phyloP scores from a whole-genome alignment of 2,113 vertebrate genomes.

The Psilopogon haemacephalus region DNA sequence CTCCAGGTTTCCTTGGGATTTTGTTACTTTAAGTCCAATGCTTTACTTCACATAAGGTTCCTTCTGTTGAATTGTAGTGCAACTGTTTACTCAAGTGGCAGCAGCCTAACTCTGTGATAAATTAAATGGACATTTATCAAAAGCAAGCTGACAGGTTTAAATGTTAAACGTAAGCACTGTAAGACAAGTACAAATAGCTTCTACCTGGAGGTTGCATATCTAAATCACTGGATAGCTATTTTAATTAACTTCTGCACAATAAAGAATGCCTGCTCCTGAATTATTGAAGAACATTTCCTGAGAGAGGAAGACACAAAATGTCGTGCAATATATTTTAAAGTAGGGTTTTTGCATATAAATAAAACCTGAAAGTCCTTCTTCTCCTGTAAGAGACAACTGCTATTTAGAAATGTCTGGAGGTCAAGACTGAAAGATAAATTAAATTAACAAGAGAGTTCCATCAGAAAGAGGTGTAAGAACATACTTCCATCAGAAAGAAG shows the following conservation, averaged over 20 bases:
- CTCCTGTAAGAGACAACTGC: neutral
- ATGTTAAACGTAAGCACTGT: neutral
- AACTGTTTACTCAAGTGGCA: conserved; percentile 44
- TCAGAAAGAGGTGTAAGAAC: neutral
- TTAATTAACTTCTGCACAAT: conserved; percentile 44
- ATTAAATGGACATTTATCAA: conserved; percentile 40
- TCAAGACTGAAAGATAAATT: neutral
- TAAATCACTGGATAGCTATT: conserved; percentile 24
- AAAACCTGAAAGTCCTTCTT: neutral
- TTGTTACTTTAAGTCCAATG: neutral
- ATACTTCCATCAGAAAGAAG: neutral
- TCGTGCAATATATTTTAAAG: neutral
- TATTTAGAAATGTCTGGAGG: neutral
- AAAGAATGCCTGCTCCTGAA: conserved; percentile 22
- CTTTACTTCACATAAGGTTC: neutral
- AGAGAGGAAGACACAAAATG: conserved; percentile 22
- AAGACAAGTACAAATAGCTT: conserved; percentile 59
- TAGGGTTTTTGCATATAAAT: neutral
- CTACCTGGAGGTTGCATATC: conserved; percentile 17
- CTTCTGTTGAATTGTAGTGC: conserved; percentile 1
- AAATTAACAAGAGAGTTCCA: neutral
- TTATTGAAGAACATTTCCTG: conserved; percentile 31
- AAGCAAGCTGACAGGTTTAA: conserved; percentile 9
- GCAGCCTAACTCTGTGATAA: conserved; percentile 11
- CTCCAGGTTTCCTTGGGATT: neutral